Evolutionary conservation across 2,888 invertebrate genomes (phyloP).

Genomic region (Dryobota labecula): DNA sequence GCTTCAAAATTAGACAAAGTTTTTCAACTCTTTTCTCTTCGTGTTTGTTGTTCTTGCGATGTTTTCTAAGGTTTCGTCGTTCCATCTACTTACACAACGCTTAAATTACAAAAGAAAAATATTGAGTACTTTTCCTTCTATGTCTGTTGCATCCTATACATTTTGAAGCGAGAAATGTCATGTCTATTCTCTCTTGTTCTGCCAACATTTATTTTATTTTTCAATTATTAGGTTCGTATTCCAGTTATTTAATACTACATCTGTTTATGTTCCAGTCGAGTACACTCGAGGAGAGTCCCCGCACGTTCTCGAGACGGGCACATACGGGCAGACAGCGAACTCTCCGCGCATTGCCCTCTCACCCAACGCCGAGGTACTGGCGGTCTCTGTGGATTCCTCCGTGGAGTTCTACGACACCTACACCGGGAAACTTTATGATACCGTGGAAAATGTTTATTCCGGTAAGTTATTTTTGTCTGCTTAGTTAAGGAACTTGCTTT

Average conservation of each 20-base stretch:
- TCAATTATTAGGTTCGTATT: not conserved
- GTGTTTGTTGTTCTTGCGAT: not conserved
- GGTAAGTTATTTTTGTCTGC: constrained; percentile 79
- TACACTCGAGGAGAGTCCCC: constrained; percentile 95
- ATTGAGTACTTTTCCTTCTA: not conserved
- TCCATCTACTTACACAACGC: not conserved
- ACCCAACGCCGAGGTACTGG: constrained; percentile 94
- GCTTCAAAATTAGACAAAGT: constrained; percentile 5
- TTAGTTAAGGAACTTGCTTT: not conserved
- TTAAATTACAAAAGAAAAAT: not conserved
- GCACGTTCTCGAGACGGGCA: constrained; percentile 92
- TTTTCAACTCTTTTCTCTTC: constrained; percentile 3
- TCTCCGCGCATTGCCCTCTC: constrained; percentile 93
- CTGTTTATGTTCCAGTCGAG: constrained; percentile 91
- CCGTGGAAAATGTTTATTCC: constrained; percentile 92
- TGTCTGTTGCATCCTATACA: not conserved
- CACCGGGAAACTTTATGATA: constrained; percentile 92
- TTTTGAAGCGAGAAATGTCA: not conserved
- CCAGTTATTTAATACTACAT: not conserved
- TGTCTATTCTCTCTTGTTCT: not conserved
- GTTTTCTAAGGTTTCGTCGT: not conserved
- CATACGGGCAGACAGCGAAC: constrained; percentile 89
- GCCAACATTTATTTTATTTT: not conserved
- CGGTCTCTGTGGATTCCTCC: constrained; percentile 91
- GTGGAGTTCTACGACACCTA: constrained; percentile 93